Evolutionary conservation across 1,140 invertebrate species (phyloP).

Genomic region (Aporrectodea caliginosa): DNA sequence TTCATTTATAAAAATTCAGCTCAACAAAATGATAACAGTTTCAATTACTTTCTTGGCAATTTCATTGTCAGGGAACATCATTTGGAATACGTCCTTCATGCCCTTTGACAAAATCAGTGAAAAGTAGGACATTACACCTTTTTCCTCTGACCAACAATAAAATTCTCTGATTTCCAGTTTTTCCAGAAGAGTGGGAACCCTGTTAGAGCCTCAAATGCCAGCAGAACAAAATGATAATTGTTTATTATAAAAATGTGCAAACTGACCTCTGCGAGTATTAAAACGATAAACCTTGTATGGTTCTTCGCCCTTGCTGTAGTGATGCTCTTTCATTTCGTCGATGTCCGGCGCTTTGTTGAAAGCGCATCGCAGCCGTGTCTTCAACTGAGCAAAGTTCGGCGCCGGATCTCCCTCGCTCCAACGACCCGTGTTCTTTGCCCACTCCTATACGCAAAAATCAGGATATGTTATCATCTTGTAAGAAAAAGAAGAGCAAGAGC

Average conservation of each 20-base stretch:
- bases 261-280: slow-evolving; percentile 16
- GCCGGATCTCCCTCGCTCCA: slow-evolving; percentile 8
- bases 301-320: slow-evolving; percentile 18
- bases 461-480: not conserved
- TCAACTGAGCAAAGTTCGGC: slow-evolving; percentile 19
- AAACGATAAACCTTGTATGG: slow-evolving; percentile 21
- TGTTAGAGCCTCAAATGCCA: not conserved
- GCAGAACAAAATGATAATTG: not conserved
- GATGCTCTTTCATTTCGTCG: slow-evolving; percentile 18
- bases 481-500: no score
- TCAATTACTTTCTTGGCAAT: no score
- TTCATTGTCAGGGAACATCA: no score
- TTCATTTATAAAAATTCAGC: no score
- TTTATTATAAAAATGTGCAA: not conserved
- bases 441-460: not conserved
- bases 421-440: slow-evolving; percentile 21
- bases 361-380: slow-evolving; percentile 14
- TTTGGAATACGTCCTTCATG: no score
- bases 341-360: slow-evolving; percentile 25
- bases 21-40: no score
- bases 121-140: no score
- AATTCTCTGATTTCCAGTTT: not conserved
- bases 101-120: no score
- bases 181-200: not conserved
- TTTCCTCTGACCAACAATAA: no score